Conservation (phyloP, 2,797 vertebrate species). For the Labroides dimidiatus region DNA sequence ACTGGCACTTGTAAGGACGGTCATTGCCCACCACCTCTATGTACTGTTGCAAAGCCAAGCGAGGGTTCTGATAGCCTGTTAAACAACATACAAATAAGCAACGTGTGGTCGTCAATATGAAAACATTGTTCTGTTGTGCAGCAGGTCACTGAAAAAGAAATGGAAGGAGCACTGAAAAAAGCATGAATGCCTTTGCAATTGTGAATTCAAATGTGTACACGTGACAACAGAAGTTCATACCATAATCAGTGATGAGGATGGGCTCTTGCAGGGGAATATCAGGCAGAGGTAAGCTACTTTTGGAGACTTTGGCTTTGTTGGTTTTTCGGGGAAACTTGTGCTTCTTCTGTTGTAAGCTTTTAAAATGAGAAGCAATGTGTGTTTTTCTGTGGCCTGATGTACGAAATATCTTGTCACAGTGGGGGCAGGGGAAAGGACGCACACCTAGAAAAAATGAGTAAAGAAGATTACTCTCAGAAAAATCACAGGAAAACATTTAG, state of each 20-base stretch:
- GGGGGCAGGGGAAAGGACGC: conserved; percentile 96
- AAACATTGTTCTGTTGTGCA: neutral
- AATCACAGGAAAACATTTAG: neutral
- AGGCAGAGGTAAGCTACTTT: conserved; percentile 88
- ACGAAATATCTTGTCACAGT: conserved; percentile 98
- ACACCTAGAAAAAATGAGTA: conserved; percentile 82
- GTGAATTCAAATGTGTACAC: neutral
- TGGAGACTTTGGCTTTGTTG: conserved; percentile 90
- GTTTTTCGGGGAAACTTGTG: conserved; percentile 93
- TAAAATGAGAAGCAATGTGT: conserved; percentile 96
- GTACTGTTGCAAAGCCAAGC: conserved; percentile 93
- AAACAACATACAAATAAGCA: conserved; percentile 15
- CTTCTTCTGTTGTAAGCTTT: conserved; percentile 92
- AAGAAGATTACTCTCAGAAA: conserved; percentile 30
- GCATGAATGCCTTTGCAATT: neutral
- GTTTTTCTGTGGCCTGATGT: conserved; percentile 98
- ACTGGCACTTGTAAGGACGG: conserved; percentile 96
- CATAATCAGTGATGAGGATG: conserved; percentile 97
- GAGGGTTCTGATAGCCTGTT: conserved; percentile 91
- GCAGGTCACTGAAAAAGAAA: neutral
- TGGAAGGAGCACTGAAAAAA: neutral
- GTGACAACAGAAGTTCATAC: conserved; percentile 74
- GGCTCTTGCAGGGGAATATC: conserved; percentile 97
- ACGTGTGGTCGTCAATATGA: conserved; percentile 7
- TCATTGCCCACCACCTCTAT: conserved; percentile 92